Evolutionary conservation across 2,888 invertebrate species (phyloP).

Genomic region (Chrysolina oricalcia): DNA sequence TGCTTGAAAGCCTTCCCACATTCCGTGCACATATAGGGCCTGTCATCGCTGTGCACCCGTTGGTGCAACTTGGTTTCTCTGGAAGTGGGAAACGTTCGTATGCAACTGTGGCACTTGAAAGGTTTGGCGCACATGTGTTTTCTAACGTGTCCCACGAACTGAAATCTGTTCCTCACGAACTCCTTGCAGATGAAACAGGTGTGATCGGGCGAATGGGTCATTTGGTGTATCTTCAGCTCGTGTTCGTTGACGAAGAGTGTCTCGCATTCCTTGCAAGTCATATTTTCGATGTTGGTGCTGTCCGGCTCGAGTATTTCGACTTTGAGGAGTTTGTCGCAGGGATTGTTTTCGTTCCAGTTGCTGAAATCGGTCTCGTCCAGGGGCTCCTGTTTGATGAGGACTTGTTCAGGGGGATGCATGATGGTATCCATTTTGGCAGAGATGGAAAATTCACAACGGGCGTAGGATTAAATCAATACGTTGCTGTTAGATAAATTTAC

Average conservation of each 20-base stretch:
- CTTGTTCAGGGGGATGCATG: conserved; percentile 1
- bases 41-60: conserved; percentile 54
- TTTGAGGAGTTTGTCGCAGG: conserved; percentile 44
- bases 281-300: conserved; percentile 29
- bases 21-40: conserved; percentile 56
- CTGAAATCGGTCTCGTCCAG: conserved; percentile 40
- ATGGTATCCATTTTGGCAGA: neutral
- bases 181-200: conserved; percentile 54
- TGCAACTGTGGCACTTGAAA: conserved; percentile 52
- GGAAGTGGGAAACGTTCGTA: conserved; percentile 49
- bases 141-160: conserved; percentile 54
- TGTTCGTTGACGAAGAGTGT: conserved; percentile 49
- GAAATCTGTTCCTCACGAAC: conserved; percentile 54
- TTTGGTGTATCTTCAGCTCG: conserved; percentile 51
- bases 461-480: too few species aligned
- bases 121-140: conserved; percentile 56
- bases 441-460: neutral
- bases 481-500: too few species aligned
- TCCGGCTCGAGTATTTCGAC: conserved; percentile 47
- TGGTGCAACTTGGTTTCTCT: conserved; percentile 55
- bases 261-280: conserved; percentile 46
- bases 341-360: conserved; percentile 42
- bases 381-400: conserved; percentile 24
- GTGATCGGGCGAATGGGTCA: conserved; percentile 53
- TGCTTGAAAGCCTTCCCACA: conserved; percentile 56